Evolutionary conservation across 2,113 vertebrate species (phyloP).

Genomic region (Rhombomys opimus): DNA sequence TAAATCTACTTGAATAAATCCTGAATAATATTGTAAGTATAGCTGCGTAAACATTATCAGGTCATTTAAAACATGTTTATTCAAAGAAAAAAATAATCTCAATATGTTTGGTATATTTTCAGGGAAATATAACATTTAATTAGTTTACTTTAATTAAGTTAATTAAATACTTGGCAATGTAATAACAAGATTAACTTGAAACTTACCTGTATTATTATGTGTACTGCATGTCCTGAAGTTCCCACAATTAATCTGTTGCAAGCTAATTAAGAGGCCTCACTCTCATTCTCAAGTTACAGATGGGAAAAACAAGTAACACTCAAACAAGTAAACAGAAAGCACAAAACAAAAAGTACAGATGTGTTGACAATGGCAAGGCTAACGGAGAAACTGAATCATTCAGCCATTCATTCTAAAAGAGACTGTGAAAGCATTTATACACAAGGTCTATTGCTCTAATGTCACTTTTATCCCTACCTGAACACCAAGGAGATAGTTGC

Average conservation of each 20-base stretch:
- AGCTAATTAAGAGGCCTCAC: background rate
- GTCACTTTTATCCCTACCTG: background rate
- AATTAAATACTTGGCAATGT: background rate
- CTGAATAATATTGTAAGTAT: background rate
- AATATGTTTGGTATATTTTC: background rate
- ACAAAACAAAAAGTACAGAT: background rate
- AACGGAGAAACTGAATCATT: background rate
- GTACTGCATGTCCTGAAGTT: background rate
- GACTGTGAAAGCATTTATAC: background rate
- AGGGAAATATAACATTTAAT: background rate
- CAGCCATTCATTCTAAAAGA: no score
- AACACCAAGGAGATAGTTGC: background rate
- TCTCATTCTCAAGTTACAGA: background rate
- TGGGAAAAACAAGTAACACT: background rate
- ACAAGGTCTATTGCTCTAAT: background rate
- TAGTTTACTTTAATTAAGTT: background rate
- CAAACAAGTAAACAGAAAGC: background rate
- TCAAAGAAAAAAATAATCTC: background rate
- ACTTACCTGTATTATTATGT: background rate
- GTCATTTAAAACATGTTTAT: background rate
- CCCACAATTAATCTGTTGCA: background rate
- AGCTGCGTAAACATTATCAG: background rate
- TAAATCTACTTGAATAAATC: background rate
- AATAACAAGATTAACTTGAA: background rate
- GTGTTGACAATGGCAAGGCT: background rate